phyloP scores from a whole-genome alignment of 2,797 vertebrate genomes.

The Lateolabrax maculatus region DNA sequence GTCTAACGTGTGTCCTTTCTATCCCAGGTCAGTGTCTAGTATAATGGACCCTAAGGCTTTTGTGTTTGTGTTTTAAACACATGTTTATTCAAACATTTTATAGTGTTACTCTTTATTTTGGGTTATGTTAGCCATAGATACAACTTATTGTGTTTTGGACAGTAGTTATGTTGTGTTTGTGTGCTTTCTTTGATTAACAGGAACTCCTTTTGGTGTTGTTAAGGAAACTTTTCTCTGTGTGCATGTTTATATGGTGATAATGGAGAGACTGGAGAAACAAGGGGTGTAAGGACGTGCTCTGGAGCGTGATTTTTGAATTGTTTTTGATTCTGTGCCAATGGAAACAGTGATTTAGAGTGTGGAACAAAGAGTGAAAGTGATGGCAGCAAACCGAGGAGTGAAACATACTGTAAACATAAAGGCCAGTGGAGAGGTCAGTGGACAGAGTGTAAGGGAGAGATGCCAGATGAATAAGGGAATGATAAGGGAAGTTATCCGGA shows the following conservation, averaged over 20 bases:
- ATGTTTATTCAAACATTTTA: conserved; percentile 4
- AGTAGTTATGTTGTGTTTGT: conserved; percentile 1
- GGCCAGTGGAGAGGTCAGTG: conserved; percentile 27
- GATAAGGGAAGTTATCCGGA: conserved; percentile 38
- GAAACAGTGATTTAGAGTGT: conserved; percentile 40
- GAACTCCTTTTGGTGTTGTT: conserved; percentile 11
- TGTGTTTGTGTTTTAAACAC: conserved; percentile 5
- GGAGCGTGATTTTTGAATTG: conserved; percentile 1
- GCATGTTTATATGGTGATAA: conserved; percentile 36
- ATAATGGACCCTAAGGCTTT: conserved; percentile 22
- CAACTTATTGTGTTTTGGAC: neutral
- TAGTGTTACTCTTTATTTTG: neutral
- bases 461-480: conserved; percentile 41
- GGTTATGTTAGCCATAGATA: conserved; percentile 6
- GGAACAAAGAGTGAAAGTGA: conserved; percentile 29
- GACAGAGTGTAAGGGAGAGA: conserved; percentile 25
- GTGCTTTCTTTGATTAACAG: neutral
- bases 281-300: conserved; percentile 22
- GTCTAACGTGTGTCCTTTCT: conserved; percentile 31
- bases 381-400: conserved; percentile 23
- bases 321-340: conserved; percentile 34
- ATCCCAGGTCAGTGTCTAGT: conserved; percentile 28
- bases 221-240: neutral
- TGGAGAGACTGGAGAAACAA: neutral
- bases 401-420: conserved; percentile 18